Base-by-base conservation (phyloP, 2,888 invertebrate species). In the Napeogenes inachia region DNA sequence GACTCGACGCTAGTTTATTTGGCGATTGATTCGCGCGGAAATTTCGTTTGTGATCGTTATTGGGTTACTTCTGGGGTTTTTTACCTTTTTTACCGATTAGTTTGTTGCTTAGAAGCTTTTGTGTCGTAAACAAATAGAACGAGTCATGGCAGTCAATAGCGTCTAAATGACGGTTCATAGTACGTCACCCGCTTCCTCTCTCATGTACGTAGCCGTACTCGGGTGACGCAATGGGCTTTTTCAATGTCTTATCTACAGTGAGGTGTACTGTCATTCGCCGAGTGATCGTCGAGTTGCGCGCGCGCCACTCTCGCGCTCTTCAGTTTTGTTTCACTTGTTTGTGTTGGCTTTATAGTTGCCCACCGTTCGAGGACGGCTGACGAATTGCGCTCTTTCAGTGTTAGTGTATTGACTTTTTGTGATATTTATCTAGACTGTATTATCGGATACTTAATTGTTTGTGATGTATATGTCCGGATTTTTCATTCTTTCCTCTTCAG, bases 151-250 rank as follows among this genome's bases (percentile, higher is more conserved):
- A 75, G 77, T 76, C 77, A 77, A 77, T 75, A 81, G 75, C 81
- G 82, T 81, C 81, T 76, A 82, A 84, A 82, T 87, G 89, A 89
- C 88, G 87, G 85, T 73, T 79, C 72, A 70, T 64, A 67, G 72
- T 80, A 89, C 89, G 89, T 89, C 89, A 89, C 80, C 76, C 80
- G 86, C 76, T 88, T 87, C 87, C 86, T 87, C 85, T 83, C 83
- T 73, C 81, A 78, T 84, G 88, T 89, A 88, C 85, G 89, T 88
- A 86, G 89, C 81, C 78, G 87, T 84, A 86, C 83, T 70, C 74
- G 74, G 76, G 86, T 89, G 89, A 89, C 89, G 89, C 89, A 89
- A 89, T 88, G 88, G 87, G 87, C 86, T 87, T 89, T 89, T 89
- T 89, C 89, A 89, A 89, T 89, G 89, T 89, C 89, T 89, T 89